Percentiles rank a stretch among this genome's conserved stretches.
Conservation (phyloP, 2,888 invertebrate genomes). For the Chalcosyrphus nemorum region DNA sequence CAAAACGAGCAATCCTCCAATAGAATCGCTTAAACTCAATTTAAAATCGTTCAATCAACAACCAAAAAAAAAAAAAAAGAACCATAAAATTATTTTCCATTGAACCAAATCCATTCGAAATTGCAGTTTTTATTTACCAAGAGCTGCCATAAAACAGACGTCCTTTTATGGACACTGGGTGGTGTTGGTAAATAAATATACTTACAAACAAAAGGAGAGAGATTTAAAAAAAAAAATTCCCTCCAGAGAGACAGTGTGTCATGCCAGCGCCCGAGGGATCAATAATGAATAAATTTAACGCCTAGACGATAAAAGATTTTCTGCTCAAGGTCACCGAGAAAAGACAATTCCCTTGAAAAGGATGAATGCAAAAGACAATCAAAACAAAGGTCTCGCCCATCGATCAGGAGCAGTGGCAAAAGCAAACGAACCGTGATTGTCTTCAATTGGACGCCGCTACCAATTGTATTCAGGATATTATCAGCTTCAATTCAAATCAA, state of each 20-base stretch:
- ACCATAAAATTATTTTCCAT: slow-evolving; percentile 6
- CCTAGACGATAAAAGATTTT: slow-evolving; percentile 11
- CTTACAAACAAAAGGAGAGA: neutral
- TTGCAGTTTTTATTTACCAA: slow-evolving; percentile 5
- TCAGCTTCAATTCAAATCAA: slow-evolving; percentile 19
- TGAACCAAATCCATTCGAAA: neutral
- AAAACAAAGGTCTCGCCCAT: neutral
- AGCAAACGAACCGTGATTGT: slow-evolving; percentile 11
- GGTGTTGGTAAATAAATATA: slow-evolving; percentile 8
- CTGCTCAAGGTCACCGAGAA: neutral
- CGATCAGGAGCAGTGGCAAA: neutral
- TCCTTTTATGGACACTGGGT: neutral
- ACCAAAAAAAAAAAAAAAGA: neutral
- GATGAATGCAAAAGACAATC: neutral
- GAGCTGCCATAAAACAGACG: slow-evolving; percentile 2
- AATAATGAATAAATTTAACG: slow-evolving; percentile 7
- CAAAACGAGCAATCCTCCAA: neutral
- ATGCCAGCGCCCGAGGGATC: neutral
- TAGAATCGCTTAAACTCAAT: neutral
- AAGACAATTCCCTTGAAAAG: neutral
- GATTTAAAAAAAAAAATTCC: slow-evolving; percentile 17
- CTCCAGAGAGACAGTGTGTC: neutral
- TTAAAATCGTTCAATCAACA: slow-evolving; percentile 2
- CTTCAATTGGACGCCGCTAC: neutral
- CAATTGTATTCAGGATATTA: slow-evolving; percentile 1